Evolutionary conservation across 2,888 invertebrate genomes (phyloP).

Genomic region (Raillietiella orientalis): DNA sequence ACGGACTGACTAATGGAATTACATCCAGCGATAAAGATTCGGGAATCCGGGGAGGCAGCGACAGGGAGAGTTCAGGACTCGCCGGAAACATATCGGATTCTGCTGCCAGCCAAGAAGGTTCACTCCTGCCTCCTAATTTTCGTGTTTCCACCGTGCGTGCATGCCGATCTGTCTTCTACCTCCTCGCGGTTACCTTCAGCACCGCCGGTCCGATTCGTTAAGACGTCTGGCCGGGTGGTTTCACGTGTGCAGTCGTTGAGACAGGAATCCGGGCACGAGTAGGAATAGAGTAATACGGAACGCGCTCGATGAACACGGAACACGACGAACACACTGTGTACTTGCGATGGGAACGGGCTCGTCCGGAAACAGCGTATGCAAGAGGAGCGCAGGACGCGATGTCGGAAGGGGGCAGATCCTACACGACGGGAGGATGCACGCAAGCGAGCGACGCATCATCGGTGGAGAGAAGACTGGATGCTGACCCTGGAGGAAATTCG

Average conservation of each 20-base stretch:
- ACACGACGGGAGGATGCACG: slow-evolving; percentile 13
- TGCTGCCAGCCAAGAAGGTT: slow-evolving; percentile 1
- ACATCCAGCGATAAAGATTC: not conserved
- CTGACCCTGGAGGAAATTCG: slow-evolving; percentile 66
- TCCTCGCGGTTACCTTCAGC: too few relatives aligned
- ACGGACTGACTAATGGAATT: not conserved
- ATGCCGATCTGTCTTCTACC: slow-evolving; percentile 7
- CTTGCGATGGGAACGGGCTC: too few relatives aligned
- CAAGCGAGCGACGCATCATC: slow-evolving; percentile 16
- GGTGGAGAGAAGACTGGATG: slow-evolving; percentile 31
- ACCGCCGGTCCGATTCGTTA: too few relatives aligned
- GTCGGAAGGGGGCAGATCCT: slow-evolving; percentile 22
- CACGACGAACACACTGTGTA: too few relatives aligned
- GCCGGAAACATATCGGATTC: slow-evolving; percentile 6
- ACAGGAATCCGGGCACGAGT: too few relatives aligned
- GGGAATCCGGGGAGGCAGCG: slow-evolving; percentile 2
- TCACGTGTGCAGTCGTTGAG: too few relatives aligned
- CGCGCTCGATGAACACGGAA: too few relatives aligned
- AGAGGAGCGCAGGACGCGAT: slow-evolving; percentile 28
- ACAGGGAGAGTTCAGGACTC: slow-evolving; percentile 1
- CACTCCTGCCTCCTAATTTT: too few relatives aligned
- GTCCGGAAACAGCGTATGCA: too few relatives aligned
- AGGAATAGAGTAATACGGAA: too few relatives aligned
- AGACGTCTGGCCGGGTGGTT: too few relatives aligned
- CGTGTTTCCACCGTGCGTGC: slow-evolving; percentile 9